These are phyloP conservation scores for Helarctos malayanus DNA, from an alignment of 2,797 vertebrate genomes.

Conservation along the genomic window DNA sequence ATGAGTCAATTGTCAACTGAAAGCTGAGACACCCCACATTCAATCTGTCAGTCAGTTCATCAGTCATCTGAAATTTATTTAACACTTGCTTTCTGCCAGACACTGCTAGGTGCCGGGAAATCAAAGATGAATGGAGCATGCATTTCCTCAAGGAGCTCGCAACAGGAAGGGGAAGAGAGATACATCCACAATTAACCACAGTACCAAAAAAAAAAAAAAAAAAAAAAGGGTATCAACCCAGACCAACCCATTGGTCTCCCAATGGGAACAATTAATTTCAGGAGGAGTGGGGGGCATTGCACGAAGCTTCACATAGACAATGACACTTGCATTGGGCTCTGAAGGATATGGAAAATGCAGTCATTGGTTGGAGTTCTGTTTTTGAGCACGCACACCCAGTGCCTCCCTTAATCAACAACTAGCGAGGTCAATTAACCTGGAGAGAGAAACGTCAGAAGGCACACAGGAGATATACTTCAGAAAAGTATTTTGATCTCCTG, in stretches of 20 bases:
- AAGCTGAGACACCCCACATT: neutral
- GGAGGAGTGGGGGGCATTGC: accelerated
- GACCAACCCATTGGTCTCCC: neutral
- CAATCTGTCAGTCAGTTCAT: neutral
- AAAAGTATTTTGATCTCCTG: neutral
- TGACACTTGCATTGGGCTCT: neutral
- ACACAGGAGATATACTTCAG: neutral
- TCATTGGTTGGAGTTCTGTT: neutral
- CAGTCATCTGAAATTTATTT: neutral
- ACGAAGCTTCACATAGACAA: neutral
- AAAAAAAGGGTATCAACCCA: neutral
- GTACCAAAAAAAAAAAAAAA: neutral
- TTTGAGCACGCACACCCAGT: neutral
- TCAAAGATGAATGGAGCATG: neutral
- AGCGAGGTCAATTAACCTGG: neutral
- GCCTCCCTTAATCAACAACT: neutral
- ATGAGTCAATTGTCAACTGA: neutral
- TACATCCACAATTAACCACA: neutral
- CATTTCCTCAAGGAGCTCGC: neutral
- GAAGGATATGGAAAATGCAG: neutral
- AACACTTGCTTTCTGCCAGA: neutral
- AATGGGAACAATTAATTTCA: neutral
- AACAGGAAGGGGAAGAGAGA: neutral
- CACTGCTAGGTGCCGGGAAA: neutral
- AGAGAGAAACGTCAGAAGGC: neutral